A percentile compares a stretch with the other conserved stretches of the same genome.
phyloP scores from a whole-genome alignment of 2,888 invertebrate species.

The Rhyacophila evoluta region DNA sequence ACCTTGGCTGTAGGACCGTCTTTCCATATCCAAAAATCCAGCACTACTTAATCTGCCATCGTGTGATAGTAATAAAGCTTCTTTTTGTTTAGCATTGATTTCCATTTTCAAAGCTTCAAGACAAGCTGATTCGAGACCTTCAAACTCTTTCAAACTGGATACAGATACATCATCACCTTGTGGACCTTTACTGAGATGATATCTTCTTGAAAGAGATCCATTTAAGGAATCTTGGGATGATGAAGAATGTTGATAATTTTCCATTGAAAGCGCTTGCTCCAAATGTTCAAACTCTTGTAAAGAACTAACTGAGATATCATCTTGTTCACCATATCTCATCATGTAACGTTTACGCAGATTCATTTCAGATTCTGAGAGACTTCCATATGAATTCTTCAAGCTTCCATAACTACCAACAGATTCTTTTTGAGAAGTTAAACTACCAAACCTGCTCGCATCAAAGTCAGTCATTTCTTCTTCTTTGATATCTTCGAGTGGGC shows the following conservation, averaged over 20 bases:
- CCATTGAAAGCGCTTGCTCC: constrained; percentile 85
- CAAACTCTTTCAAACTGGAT: constrained; percentile 92
- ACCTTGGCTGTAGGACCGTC: constrained; percentile 69
- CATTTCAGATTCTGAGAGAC: constrained; percentile 92
- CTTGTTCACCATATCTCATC: constrained; percentile 85
- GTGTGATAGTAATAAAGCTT: constrained; percentile 76
- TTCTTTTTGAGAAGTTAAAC: constrained; percentile 81
- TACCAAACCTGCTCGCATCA: constrained; percentile 83
- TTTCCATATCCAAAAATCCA: constrained; percentile 68
- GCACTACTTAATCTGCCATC: constrained; percentile 70
- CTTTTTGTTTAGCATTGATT: constrained; percentile 86
- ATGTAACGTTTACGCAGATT: constrained; percentile 86
- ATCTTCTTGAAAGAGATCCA: constrained; percentile 82
- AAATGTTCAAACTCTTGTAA: constrained; percentile 94
- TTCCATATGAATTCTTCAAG: constrained; percentile 89
- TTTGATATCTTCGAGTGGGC: constrained; percentile 90
- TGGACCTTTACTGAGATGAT: constrained; percentile 77
- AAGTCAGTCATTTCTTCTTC: constrained; percentile 92
- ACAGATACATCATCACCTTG: constrained; percentile 89
- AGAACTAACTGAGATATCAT: constrained; percentile 92
- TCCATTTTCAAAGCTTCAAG: constrained; percentile 87
- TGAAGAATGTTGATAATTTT: constrained; percentile 79
- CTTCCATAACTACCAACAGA: constrained; percentile 85
- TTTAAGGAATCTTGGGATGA: constrained; percentile 90
- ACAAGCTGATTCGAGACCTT: constrained; percentile 90